These are phyloP conservation scores for Myotis lucifugus DNA, from an alignment of 2,113 vertebrate genomes.

Conservation along the genomic window DNA sequence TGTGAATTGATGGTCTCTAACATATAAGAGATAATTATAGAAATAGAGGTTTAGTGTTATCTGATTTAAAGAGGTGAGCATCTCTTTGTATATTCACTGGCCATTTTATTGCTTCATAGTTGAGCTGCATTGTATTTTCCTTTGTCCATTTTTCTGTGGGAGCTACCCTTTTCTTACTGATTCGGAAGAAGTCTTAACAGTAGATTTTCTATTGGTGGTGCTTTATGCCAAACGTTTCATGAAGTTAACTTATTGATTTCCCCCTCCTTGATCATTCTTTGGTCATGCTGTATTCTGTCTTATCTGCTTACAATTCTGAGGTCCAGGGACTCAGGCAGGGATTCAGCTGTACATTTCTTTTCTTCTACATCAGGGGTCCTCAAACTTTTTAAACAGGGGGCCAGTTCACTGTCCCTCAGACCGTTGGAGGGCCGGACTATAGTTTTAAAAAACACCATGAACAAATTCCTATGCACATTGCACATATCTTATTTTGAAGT, in stretches of 20 bases:
- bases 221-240: neutral
- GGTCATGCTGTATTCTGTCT: neutral
- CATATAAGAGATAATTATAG: neutral
- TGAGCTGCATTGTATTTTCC: neutral
- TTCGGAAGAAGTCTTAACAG: neutral
- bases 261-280: neutral
- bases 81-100: neutral
- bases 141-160: neutral
- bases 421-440: too few species aligned
- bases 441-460: too few species aligned
- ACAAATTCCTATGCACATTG: too few species aligned
- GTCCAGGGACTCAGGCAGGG: neutral
- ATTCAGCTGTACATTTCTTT: neutral
- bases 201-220: neutral
- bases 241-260: neutral
- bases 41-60: neutral
- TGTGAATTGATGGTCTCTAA: neutral
- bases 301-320: neutral
- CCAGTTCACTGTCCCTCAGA: too few species aligned
- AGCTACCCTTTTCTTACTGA: neutral
- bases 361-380: too few species aligned
- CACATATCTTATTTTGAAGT: too few species aligned
- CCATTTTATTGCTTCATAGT: neutral
- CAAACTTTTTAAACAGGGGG: too few species aligned
- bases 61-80: neutral